Percentiles rank a stretch among this genome's conserved stretches.
Evolutionary conservation across 2,797 vertebrate species (phyloP).

Genomic region (Sebastes iracundus): DNA sequence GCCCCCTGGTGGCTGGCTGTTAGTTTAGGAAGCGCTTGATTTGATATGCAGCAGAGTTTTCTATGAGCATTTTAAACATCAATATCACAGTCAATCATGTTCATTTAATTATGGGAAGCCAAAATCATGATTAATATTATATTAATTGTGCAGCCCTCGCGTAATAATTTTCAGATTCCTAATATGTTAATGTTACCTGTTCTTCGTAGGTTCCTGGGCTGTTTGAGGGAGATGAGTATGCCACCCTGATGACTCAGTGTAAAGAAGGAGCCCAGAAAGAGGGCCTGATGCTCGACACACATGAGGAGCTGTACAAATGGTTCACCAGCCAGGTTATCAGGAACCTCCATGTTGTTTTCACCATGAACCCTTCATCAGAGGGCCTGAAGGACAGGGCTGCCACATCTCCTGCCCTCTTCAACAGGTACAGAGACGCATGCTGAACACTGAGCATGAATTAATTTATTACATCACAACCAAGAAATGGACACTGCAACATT

Average conservation of each 20-base stretch:
- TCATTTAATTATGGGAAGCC: too few species aligned
- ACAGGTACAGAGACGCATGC: constrained; percentile 84
- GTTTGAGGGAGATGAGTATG: constrained; percentile 98
- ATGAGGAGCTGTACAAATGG: constrained; percentile 99
- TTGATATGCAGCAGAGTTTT: too few species aligned
- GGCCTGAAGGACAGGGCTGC: constrained; percentile 98
- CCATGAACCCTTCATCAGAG: constrained; percentile 99
- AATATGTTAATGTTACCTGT: neutral
- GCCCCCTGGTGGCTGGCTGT: too few species aligned
- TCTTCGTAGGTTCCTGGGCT: constrained; percentile 92
- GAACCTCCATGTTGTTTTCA: constrained; percentile 99
- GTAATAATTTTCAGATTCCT: neutral
- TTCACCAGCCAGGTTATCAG: constrained; percentile 99
- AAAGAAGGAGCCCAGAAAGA: constrained; percentile 99
- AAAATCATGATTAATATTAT: too few species aligned
- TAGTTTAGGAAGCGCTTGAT: too few species aligned
- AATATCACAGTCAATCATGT: too few species aligned
- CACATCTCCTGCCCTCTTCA: constrained; percentile 98
- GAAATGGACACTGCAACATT: neutral
- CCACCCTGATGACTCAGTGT: constrained; percentile 98
- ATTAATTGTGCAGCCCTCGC: neutral
- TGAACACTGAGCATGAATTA: neutral
- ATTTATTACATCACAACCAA: neutral
- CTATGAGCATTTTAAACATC: too few species aligned
- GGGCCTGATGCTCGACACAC: constrained; percentile 97